Conservation (phyloP, 2,888 invertebrate species). For the Erebia epiphron region DNA sequence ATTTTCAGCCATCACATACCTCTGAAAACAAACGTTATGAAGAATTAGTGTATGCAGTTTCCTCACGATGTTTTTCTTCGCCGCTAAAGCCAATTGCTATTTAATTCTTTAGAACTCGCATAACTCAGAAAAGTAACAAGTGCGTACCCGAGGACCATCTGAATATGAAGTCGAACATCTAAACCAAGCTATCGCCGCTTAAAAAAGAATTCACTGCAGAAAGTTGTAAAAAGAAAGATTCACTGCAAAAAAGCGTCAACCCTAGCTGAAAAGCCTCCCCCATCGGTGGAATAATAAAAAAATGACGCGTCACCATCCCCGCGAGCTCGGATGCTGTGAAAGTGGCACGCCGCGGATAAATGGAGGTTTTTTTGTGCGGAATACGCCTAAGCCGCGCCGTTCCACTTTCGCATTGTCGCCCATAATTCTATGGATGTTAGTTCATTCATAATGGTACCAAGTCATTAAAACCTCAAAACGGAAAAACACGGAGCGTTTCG, state of each 20-base stretch:
- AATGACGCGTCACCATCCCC: conserved; percentile 72
- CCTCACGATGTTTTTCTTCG: too few species aligned
- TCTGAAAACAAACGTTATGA: too few species aligned
- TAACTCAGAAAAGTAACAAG: too few species aligned
- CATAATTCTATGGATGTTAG: conserved; percentile 76
- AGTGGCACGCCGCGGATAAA: conserved; percentile 81
- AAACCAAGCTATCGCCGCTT: too few species aligned
- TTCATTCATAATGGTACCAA: conserved; percentile 62
- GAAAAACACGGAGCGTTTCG: conserved; percentile 42
- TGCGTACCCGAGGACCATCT: too few species aligned
- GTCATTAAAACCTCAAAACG: conserved; percentile 61
- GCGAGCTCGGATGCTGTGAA: conserved; percentile 80
- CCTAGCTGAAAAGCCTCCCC: conserved; percentile 45
- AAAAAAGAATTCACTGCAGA: too few species aligned
- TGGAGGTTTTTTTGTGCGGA: conserved; percentile 78
- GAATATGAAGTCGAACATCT: too few species aligned
- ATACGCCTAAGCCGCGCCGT: conserved; percentile 76
- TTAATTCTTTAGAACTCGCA: too few species aligned
- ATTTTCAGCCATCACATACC: too few species aligned
- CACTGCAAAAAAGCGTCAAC: conserved; percentile 38
- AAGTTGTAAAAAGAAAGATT: neutral
- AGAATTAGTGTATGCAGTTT: too few species aligned
- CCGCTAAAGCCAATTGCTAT: too few species aligned
- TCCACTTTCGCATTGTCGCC: conserved; percentile 77
- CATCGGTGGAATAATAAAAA: conserved; percentile 73